A percentile compares a stretch with the other conserved stretches of the same genome.
Evolutionary conservation across 2,888 invertebrate species (phyloP).

Genomic region (Leptopilina myrica): DNA sequence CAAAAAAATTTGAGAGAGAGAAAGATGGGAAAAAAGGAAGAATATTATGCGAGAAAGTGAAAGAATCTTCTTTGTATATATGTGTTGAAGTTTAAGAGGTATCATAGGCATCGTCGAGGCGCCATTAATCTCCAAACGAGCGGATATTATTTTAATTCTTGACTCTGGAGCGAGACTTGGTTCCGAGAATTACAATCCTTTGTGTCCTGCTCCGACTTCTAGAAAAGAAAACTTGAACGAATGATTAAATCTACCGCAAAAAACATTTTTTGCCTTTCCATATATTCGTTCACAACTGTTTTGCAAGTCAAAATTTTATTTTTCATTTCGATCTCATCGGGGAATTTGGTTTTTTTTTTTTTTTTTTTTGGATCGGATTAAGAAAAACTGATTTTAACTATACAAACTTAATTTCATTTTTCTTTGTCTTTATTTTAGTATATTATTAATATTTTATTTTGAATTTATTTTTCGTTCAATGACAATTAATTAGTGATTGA

Average conservation of each 20-base stretch:
- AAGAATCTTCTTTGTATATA: slow-evolving; percentile 17
- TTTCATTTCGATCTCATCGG: not conserved
- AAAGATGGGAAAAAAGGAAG: slow-evolving; percentile 52
- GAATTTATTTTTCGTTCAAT: too few species aligned
- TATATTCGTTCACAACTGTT: slow-evolving; percentile 14
- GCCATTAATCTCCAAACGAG: slow-evolving; percentile 71
- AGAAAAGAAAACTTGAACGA: slow-evolving; percentile 68
- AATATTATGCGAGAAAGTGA: slow-evolving; percentile 37
- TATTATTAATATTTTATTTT: too few species aligned
- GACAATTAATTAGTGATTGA: too few species aligned
- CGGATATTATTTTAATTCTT: slow-evolving; percentile 74
- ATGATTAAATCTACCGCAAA: slow-evolving; percentile 64
- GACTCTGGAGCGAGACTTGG: slow-evolving; percentile 62
- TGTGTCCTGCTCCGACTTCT: slow-evolving; percentile 65
- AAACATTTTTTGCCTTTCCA: slow-evolving; percentile 43
- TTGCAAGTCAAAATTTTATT: not conserved
- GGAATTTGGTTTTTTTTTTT: too few species aligned
- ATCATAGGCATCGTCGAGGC: slow-evolving; percentile 60
- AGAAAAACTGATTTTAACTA: too few species aligned
- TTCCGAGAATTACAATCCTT: slow-evolving; percentile 71
- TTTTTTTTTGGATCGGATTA: too few species aligned
- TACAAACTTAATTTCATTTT: too few species aligned
- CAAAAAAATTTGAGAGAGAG: slow-evolving; percentile 45
- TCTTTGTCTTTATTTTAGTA: too few species aligned
- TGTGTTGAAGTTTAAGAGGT: slow-evolving; percentile 36